phyloP scores from a whole-genome alignment of 2,888 invertebrate genomes.

The Tenodera sinensis region DNA sequence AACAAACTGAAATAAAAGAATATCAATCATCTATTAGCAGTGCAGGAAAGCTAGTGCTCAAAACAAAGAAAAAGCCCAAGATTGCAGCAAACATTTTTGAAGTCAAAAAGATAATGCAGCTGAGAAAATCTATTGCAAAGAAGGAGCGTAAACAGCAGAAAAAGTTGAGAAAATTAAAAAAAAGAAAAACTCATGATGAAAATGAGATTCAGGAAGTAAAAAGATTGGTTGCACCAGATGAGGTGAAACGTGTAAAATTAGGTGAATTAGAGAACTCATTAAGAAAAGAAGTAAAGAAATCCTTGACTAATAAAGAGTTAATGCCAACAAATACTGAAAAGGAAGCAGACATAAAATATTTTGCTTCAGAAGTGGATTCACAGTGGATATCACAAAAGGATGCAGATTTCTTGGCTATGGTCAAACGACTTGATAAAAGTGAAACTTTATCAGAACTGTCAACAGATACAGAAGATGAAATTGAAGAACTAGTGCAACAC shows the following conservation, averaged over 20 bases:
- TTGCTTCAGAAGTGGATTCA: neutral
- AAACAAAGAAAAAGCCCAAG: conserved; percentile 59
- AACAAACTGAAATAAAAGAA: conserved; percentile 19
- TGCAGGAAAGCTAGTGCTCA: conserved; percentile 46
- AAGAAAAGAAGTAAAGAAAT: conserved; percentile 6
- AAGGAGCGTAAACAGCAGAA: conserved; percentile 44
- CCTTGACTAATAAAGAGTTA: neutral
- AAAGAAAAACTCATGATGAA: neutral
- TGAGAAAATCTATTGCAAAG: conserved; percentile 60
- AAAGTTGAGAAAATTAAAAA: conserved; percentile 40
- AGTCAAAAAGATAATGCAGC: conserved; percentile 62
- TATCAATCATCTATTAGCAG: conserved; percentile 39
- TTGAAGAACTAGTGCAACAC: neutral
- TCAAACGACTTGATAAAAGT: conserved; percentile 2
- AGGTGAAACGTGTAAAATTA: neutral
- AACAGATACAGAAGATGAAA: neutral
- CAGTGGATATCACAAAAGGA: neutral
- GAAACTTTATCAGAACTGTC: conserved; percentile 8
- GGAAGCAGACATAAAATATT: conserved; percentile 17
- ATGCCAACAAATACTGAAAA: neutral
- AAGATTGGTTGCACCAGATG: neutral
- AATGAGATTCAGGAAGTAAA: neutral
- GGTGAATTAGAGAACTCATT: conserved; percentile 13
- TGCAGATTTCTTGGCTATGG: conserved; percentile 1
- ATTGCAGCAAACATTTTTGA: conserved; percentile 65